Evolutionary conservation across 2,888 invertebrate genomes (phyloP).

Genomic region (Caenorhabditis sp.): DNA sequence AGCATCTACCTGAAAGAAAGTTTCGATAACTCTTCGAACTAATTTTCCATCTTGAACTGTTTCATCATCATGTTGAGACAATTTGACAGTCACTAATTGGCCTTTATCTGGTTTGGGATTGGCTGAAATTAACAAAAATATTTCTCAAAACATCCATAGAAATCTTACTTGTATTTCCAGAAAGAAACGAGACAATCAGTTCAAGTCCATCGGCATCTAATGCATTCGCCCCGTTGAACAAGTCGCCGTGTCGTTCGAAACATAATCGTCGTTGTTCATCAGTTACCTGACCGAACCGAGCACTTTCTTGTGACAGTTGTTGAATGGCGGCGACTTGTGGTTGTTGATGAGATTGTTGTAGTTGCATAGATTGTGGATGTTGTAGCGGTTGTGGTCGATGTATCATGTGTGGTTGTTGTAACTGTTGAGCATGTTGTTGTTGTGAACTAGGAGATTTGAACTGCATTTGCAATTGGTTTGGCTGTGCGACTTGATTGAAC

Average conservation of each 20-base stretch:
- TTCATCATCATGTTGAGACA: conserved; percentile 7
- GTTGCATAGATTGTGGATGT: too few species aligned
- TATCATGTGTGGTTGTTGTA: not conserved
- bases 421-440: not conserved
- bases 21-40: conserved; percentile 1
- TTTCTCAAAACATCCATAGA: not conserved
- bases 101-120: conserved; percentile 8
- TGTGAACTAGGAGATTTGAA: not conserved
- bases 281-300: not conserved
- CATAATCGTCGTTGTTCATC: not conserved
- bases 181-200: not conserved
- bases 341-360: too few species aligned
- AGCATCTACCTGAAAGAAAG: conserved; percentile 7
- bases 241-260: not conserved
- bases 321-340: too few species aligned
- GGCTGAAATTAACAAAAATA: not conserved
- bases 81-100: conserved; percentile 3
- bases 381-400: too few species aligned
- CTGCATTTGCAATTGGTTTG: not conserved
- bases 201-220: not conserved
- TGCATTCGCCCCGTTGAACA: not conserved
- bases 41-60: not conserved
- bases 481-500: not conserved
- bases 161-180: not conserved
- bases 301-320: too few species aligned